A percentile compares a stretch with the other conserved stretches of the same genome.
phyloP scores from a whole-genome alignment of 2,797 vertebrate genomes.

The Neostethus bicornis region DNA sequence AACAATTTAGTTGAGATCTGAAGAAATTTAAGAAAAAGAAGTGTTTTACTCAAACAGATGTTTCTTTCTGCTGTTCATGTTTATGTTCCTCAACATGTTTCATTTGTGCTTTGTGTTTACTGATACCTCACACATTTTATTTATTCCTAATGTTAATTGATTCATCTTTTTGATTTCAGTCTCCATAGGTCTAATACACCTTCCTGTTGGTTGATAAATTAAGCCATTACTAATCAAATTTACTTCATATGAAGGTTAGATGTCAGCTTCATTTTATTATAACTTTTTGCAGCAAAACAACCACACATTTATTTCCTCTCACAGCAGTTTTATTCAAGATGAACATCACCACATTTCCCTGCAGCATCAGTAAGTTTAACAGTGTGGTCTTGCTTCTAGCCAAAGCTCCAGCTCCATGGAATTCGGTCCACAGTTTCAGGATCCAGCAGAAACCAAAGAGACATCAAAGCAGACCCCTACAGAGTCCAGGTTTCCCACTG shows the following conservation, averaged over 20 bases:
- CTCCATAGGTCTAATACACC: not conserved
- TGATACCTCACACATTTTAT: not conserved
- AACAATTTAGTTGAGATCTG: not conserved
- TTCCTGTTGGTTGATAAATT: not conserved
- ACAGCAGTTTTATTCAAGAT: not conserved
- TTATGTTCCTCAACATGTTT: slow-evolving; percentile 16
- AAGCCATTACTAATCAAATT: not conserved
- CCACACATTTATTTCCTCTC: not conserved
- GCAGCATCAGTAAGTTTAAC: slow-evolving; percentile 36
- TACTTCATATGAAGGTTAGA: not conserved
- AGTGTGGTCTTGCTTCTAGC: slow-evolving; percentile 66
- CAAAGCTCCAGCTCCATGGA: slow-evolving; percentile 71
- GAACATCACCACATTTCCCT: not conserved
- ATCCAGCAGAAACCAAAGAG: slow-evolving; percentile 64
- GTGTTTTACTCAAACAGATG: not conserved
- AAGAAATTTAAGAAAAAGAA: not conserved
- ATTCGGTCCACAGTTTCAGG: slow-evolving; percentile 73
- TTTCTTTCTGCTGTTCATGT: slow-evolving; percentile 8
- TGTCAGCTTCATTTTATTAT: not conserved
- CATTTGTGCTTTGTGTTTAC: slow-evolving; percentile 21
- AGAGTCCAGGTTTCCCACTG: slow-evolving; percentile 60
- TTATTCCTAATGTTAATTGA: not conserved
- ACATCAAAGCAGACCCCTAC: slow-evolving; percentile 50
- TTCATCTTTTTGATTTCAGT: not conserved
- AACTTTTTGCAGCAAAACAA: not conserved